These are phyloP conservation scores for Plectus sambesii DNA, from an alignment of 1,140 invertebrate genomes.

Conservation along the genomic window DNA sequence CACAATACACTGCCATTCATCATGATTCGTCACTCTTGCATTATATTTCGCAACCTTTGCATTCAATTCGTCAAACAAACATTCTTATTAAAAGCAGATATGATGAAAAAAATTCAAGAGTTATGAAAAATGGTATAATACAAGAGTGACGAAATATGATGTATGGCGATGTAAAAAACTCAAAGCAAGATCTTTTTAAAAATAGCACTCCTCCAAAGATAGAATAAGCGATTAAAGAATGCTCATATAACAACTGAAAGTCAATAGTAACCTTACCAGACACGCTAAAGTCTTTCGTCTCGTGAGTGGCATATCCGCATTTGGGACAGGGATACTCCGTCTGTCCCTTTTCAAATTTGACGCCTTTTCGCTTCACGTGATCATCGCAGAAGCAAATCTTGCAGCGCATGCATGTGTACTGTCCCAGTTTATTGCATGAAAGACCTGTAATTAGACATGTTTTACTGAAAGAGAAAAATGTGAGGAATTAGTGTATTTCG, in stretches of 20 bases:
- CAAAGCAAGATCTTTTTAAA: constrained; percentile 4
- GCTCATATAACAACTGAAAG: constrained; percentile 24
- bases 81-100: too few species aligned
- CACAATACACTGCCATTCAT: constrained; percentile 7
- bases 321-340: constrained; percentile 76
- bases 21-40: too few species aligned
- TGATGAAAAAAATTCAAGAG: too few species aligned
- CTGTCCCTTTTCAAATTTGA: constrained; percentile 78
- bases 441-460: constrained; percentile 52
- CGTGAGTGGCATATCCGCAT: constrained; percentile 75
- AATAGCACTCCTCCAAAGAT: constrained; percentile 10
- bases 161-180: constrained; percentile 8
- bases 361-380: constrained; percentile 79
- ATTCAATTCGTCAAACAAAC: too few species aligned
- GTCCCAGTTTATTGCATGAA: constrained; percentile 80
- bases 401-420: constrained; percentile 84
- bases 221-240: constrained; percentile 10
- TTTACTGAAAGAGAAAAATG: constrained; percentile 2
- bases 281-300: constrained; percentile 87
- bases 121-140: too few species aligned
- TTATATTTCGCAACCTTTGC: too few species aligned
- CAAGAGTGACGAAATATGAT: too few species aligned
- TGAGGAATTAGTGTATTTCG: constrained; percentile 5
- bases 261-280: constrained; percentile 60
- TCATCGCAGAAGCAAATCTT: constrained; percentile 94